phyloP scores from a whole-genome alignment of 2,888 invertebrate genomes.

The Macrophya annulata region DNA sequence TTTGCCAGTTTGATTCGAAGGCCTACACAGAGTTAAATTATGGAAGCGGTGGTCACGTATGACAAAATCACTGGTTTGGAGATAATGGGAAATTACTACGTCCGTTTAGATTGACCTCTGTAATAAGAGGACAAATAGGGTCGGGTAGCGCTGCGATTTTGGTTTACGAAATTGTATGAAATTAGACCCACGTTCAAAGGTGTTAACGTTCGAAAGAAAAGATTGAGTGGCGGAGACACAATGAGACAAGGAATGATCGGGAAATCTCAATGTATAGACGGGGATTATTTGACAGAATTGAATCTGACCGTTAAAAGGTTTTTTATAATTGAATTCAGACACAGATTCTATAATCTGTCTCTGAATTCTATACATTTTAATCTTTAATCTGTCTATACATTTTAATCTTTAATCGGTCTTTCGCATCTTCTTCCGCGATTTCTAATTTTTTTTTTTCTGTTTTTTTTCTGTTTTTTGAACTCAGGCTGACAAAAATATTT shows the following conservation, averaged over 20 bases:
- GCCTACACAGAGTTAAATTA: background rate
- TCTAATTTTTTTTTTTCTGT: background rate
- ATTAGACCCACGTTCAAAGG: slow-evolving; percentile 46
- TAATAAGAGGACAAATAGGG: slow-evolving; percentile 48
- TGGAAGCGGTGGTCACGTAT: slow-evolving; percentile 52
- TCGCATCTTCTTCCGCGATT: background rate
- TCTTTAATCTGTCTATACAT: background rate
- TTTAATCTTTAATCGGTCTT: background rate
- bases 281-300: background rate
- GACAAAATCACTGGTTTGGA: slow-evolving; percentile 43
- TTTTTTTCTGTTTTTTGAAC: background rate
- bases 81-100: slow-evolving; percentile 41
- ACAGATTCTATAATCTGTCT: no score
- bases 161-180: slow-evolving; percentile 53
- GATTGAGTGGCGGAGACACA: background rate
- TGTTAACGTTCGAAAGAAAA: slow-evolving; percentile 23
- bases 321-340: no score
- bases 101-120: slow-evolving; percentile 43
- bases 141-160: slow-evolving; percentile 41
- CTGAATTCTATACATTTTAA: no score
- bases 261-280: background rate
- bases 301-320: no score
- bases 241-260: background rate
- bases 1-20: slow-evolving; percentile 15
- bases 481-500: background rate